Percentiles rank a stretch among this genome's conserved stretches.
Evolutionary conservation across 2,797 vertebrate species (phyloP).

Genomic region (Sebastes vulpes): DNA sequence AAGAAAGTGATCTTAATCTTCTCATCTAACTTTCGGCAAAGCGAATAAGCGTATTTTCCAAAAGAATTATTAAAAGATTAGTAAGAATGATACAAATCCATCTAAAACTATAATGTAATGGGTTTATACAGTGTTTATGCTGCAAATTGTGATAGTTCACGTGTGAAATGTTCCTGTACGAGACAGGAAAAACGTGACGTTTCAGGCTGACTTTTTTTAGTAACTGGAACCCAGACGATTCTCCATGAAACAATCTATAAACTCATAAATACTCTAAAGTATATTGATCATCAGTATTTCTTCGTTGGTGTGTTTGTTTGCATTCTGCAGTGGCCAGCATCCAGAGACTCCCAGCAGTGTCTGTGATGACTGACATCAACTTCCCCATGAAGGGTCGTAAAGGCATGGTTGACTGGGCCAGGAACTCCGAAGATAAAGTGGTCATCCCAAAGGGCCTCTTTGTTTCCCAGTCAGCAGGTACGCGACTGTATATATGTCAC

Average conservation of each 20-base stretch:
- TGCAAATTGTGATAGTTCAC: not conserved
- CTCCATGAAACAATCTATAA: not conserved
- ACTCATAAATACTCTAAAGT: conserved; percentile 1
- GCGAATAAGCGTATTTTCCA: not conserved
- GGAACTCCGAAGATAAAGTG: conserved; percentile 98
- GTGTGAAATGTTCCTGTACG: not conserved
- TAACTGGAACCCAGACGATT: not conserved
- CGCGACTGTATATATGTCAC: conserved; percentile 34
- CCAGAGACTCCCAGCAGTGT: conserved; percentile 97
- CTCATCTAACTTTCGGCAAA: not conserved
- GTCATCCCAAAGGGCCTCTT: conserved; percentile 98
- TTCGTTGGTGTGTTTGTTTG: conserved; percentile 33
- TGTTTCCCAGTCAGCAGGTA: conserved; percentile 96
- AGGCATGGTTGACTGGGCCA: conserved; percentile 99
- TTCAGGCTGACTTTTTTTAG: not conserved
- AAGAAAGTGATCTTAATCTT: not conserved
- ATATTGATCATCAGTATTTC: conserved; percentile 45
- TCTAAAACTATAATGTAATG: not conserved
- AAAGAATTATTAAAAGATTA: not conserved
- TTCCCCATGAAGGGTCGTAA: conserved; percentile 99
- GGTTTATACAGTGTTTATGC: not conserved
- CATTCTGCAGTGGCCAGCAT: conserved; percentile 93
- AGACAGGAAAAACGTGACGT: not conserved
- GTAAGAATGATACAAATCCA: not conserved
- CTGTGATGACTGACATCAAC: conserved; percentile 98